phyloP scores from a whole-genome alignment of 1,140 invertebrate species.

The Drosophila sucinea region DNA sequence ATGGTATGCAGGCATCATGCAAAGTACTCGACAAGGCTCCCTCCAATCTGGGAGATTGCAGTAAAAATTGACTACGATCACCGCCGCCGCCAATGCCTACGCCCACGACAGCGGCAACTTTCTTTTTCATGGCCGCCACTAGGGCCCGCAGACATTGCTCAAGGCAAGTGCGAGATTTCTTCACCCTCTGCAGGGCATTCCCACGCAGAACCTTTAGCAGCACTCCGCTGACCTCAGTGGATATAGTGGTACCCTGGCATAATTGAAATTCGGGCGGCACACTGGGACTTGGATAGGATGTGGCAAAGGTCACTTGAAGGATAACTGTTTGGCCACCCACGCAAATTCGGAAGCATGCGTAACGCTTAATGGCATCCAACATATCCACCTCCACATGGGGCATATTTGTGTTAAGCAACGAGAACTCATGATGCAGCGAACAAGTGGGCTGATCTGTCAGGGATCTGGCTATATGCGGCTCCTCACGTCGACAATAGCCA shows the following conservation, averaged over 20 bases:
- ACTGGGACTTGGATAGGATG: constrained; percentile 83
- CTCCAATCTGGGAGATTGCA: constrained; percentile 79
- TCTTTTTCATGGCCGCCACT: constrained; percentile 87
- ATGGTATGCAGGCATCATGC: constrained; percentile 94
- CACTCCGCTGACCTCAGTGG: constrained; percentile 85
- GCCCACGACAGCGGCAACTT: constrained; percentile 48
- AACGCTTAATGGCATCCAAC: constrained; percentile 88
- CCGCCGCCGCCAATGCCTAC: constrained; percentile 39
- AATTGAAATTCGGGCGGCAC: constrained; percentile 90
- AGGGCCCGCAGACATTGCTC: constrained; percentile 91
- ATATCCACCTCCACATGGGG: constrained; percentile 91
- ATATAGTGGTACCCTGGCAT: constrained; percentile 85
- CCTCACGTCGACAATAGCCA: constrained; percentile 56
- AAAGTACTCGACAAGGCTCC: constrained; percentile 83
- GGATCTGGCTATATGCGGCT: constrained; percentile 74
- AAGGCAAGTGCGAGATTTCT: constrained; percentile 90
- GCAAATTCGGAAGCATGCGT: constrained; percentile 89
- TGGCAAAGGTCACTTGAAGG: constrained; percentile 86
- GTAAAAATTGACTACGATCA: constrained; percentile 80
- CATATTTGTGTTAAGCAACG: constrained; percentile 93
- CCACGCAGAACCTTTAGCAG: constrained; percentile 89
- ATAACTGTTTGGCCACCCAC: constrained; percentile 89
- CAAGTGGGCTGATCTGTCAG: constrained; percentile 84
- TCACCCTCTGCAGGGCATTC: constrained; percentile 89
- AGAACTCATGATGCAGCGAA: constrained; percentile 93